Base-by-base conservation (phyloP, 2,888 invertebrate genomes). In the Dascillus cervinus region DNA sequence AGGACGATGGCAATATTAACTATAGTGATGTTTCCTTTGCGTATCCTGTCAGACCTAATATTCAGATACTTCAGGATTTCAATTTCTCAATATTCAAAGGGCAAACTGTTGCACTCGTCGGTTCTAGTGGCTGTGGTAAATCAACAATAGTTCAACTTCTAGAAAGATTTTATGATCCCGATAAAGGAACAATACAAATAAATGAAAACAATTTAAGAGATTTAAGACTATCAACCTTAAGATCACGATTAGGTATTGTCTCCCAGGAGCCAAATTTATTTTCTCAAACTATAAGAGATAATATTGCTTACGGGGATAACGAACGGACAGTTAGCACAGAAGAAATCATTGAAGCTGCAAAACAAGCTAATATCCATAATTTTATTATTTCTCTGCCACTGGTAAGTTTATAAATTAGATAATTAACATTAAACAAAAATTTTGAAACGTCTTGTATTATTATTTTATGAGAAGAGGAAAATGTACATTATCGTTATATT, bases 251-350 rank as follows among this genome's bases (percentile, higher is more conserved):
- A 37, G 91, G 91, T 3, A 82, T 94, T 39, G 84, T 95, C 1
- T 87, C 89, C 2, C 95, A 95, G 65, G 94, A 95, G 55, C 94
- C 92, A 0, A 79, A 84, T 1, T 70, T 95, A 1, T 95, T 95
- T 63, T 87, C 90, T 59, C 73, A 85, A 32, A 84, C 85, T 3
- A 89, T 95, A 31, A 75, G 72, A 1, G 87, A 94, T 44, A 95
- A 95, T 62, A 94, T 96, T 45, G 82, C 86, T 0, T 95, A 95
- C 55, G 95, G 95, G 3, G 86, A 88, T 55, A 90, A 87, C 55
- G 64, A 67, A 0, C 65, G 80, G 8, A 57, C 58, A 2, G 76
- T 83, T 1, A 53, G 68, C 2, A 75, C 76, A 62, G 74, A 77
- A 25, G 87, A 90, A 55, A 73, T 92, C 22, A 79, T 89, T 1